Percentiles rank a stretch among this genome's conserved stretches.
phyloP scores from a whole-genome alignment of 2,888 invertebrate genomes.

The Zaprionus bogoriensis region DNA sequence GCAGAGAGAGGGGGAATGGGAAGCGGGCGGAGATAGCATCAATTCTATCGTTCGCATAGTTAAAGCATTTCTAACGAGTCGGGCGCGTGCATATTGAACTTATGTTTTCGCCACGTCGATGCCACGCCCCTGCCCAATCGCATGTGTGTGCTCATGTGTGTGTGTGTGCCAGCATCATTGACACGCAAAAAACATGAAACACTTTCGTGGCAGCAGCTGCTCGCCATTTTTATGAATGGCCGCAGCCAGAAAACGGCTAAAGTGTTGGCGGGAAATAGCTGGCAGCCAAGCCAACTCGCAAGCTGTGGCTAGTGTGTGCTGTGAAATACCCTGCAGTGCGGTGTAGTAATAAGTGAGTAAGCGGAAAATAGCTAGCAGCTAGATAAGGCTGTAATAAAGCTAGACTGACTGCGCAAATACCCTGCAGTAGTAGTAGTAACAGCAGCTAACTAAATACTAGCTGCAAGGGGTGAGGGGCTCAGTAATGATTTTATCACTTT shows the following conservation, averaged over 20 bases:
- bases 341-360: no score
- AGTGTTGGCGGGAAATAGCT: background rate
- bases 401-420: no score
- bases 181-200: constrained; percentile 49
- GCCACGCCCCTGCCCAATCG: constrained; percentile 14
- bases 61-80: constrained; percentile 69
- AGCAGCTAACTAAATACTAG: no score
- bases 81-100: constrained; percentile 45
- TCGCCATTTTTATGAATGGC: constrained; percentile 32
- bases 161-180: constrained; percentile 34
- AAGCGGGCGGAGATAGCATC: background rate
- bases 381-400: no score
- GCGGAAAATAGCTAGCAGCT: no score
- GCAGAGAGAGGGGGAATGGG: background rate
- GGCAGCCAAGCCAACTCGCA: no score
- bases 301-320: background rate
- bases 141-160: constrained; percentile 10
- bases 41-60: constrained; percentile 39
- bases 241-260: background rate
- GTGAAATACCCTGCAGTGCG: background rate
- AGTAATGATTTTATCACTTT: no score
- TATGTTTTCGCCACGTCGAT: constrained; percentile 8
- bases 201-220: constrained; percentile 42
- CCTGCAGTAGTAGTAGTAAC: no score
- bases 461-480: no score